A percentile compares a stretch with the other conserved stretches of the same genome.
These are phyloP conservation scores for Otus sunia DNA, from an alignment of 2,113 vertebrate species.

Conservation along the genomic window DNA sequence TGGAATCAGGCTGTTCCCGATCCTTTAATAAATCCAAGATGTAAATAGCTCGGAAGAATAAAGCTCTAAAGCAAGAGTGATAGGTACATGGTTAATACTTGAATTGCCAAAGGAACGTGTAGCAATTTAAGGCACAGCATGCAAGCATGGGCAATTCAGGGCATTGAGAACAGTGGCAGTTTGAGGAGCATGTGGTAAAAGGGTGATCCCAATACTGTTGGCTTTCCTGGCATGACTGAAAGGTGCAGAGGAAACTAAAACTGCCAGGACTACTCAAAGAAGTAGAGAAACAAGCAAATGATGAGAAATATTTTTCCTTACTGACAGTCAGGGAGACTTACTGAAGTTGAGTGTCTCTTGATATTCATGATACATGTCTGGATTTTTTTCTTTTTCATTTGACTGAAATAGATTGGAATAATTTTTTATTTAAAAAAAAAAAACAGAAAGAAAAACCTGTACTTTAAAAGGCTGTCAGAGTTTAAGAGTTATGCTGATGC, in stretches of 20 bases:
- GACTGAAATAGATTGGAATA: neutral
- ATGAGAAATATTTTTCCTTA: neutral
- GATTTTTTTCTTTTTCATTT: neutral
- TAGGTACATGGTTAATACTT: neutral
- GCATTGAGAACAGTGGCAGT: neutral
- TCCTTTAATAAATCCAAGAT: neutral
- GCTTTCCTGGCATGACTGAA: neutral
- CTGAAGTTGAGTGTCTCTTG: neutral
- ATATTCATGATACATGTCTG: neutral
- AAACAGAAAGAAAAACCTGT: neutral
- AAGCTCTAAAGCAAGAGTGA: neutral
- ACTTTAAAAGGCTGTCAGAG: neutral
- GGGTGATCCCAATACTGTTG: neutral
- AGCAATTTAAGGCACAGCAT: neutral
- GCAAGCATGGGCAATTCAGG: neutral
- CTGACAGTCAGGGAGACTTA: neutral
- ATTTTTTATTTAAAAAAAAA: neutral
- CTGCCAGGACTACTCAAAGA: neutral
- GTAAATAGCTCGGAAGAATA: constrained; percentile 14
- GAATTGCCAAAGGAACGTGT: neutral
- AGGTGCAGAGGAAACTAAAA: neutral
- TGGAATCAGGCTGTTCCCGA: constrained; percentile 1
- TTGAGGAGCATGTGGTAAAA: neutral
- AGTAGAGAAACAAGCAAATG: neutral
- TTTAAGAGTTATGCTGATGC: neutral